These are phyloP conservation scores for Miltochrista miniata DNA, from an alignment of 2,888 invertebrate genomes.

Conservation along the genomic window DNA sequence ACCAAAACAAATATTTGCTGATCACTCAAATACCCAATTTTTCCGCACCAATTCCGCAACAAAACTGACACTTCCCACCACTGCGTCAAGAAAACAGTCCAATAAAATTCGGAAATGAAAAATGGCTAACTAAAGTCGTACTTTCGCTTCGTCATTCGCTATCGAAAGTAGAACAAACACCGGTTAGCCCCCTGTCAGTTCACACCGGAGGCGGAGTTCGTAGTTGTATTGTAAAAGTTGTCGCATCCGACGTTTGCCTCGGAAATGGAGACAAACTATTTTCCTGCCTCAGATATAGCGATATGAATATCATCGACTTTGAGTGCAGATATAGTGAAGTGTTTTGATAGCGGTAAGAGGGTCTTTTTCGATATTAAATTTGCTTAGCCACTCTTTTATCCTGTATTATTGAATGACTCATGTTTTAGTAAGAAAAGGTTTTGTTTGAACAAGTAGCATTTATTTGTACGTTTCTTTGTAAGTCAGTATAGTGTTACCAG, in stretches of 20 bases:
- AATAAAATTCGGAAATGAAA: neutral
- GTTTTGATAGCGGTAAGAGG: neutral
- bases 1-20: too few species aligned
- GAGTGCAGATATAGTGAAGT: neutral
- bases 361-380: neutral
- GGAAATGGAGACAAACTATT: conserved; percentile 59
- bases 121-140: conserved; percentile 10
- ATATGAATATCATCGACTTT: conserved; percentile 24
- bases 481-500: too few species aligned
- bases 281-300: conserved; percentile 51
- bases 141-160: conserved; percentile 15
- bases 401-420: neutral
- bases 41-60: too few species aligned
- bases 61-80: neutral
- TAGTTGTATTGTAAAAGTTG: conserved; percentile 28
- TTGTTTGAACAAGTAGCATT: neutral
- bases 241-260: conserved; percentile 18
- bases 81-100: neutral
- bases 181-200: conserved; percentile 13
- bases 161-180: conserved; percentile 18
- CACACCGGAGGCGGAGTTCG: neutral
- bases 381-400: neutral
- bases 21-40: too few species aligned
- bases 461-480: neutral
- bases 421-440: neutral